Base-by-base conservation (phyloP, 2,888 invertebrate genomes). In the Pomacea canaliculata region DNA sequence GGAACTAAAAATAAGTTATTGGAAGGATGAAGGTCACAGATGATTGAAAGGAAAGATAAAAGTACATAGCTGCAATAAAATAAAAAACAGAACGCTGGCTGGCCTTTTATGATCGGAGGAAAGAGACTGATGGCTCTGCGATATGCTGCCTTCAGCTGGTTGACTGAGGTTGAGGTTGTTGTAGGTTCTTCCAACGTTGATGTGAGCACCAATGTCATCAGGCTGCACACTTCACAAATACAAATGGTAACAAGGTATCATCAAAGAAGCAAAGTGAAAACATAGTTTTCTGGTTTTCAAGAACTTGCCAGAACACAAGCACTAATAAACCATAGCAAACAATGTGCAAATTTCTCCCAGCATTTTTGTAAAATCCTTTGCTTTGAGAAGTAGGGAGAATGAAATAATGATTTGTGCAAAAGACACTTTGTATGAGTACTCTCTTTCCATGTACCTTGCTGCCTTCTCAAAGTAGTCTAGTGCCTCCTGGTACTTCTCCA, bases 181-280 rank as follows among this genome's bases (percentile, higher is more conserved):
- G 91, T 95, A 97, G 0, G 98, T 97, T 81, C 98, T 93, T 19
- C 98, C 98, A 8, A 98, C 98, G 92, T 98, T 98, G 85, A 98
- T 98, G 90, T 98, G 97, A 9, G 98, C 97, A 0, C 98, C 98
- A 70, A 98, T 96, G 90, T 98, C 98, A 90, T 98, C 98, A 19
- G 95, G 95, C 91, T 98, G 98, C 13, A 98, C 97, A 88, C 94
- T 93, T 85, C 48, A 87, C 84, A 59, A 62, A 65, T 63, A 23
- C 27, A 27, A 71, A n/a, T 7, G 16, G 59, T n/a, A 23, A 59
- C 59, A 70, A 51, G 9, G 23, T 23, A 23, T 23, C 23, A 23
- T 23, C 23, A 23, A 19, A 70, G 51, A 70, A 9, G 19, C n/a
- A 51, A 23, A 51, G 18, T 56, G 10, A 62, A 19, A 18, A 62